phyloP scores from a whole-genome alignment of 2,113 vertebrate species.

The Vicugna pacos region DNA sequence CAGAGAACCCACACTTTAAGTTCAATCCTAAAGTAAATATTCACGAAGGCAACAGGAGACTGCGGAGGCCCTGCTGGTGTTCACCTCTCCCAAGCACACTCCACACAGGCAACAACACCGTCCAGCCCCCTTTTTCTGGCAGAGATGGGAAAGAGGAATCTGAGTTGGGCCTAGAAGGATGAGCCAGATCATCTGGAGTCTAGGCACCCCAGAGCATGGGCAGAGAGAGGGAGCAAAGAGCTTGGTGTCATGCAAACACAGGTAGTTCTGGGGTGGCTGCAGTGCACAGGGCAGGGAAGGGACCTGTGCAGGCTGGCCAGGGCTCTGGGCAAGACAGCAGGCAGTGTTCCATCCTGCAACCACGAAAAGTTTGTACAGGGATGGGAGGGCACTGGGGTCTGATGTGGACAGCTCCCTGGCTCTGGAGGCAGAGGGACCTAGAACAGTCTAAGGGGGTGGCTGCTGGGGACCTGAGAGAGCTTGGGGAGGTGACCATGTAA shows the following conservation, averaged over 20 bases:
- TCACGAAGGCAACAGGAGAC: neutral
- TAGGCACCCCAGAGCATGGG: neutral
- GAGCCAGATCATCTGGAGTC: neutral
- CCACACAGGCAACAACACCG: neutral
- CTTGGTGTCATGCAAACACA: too few species aligned
- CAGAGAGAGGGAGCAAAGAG: neutral
- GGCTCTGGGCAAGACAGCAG: neutral
- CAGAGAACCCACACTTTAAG: neutral
- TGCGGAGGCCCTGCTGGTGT: neutral
- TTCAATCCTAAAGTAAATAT: neutral
- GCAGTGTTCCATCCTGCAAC: neutral
- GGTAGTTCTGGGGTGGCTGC: neutral
- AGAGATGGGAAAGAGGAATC: neutral
- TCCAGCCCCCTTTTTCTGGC: neutral
- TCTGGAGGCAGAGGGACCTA: neutral
- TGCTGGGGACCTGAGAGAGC: neutral
- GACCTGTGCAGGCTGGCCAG: neutral
- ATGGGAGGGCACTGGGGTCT: too few species aligned
- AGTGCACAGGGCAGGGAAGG: neutral
- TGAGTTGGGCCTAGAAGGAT: neutral
- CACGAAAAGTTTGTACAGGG: neutral
- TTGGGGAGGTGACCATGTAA: neutral
- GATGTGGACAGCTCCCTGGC: neutral
- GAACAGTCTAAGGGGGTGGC: neutral
- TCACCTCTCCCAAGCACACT: neutral